Evolutionary conservation across 1,140 invertebrate genomes (phyloP), one percentile per base, ranked within the genome.

Genomic region (Adoxophyes honmai): DNA sequence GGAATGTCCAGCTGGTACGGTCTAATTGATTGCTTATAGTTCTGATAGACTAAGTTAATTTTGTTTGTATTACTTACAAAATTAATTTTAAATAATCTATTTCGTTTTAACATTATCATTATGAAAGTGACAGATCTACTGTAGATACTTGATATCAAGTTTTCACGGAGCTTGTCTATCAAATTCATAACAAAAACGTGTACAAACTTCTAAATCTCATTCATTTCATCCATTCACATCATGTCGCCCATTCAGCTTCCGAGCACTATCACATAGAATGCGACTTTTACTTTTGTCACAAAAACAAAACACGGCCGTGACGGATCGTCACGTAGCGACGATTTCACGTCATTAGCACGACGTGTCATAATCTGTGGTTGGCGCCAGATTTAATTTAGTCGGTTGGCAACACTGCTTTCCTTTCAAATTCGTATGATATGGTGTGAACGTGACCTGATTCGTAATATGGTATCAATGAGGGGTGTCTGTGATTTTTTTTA

Each of bases 341-440:
- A 84, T 86, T 86, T 79, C 62, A 70, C 61, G 69, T 84, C 81
- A 84, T 84, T 86, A 86, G 57, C 35, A 48, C 34, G 74, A 84
- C 80, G 81, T 86, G 82, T 75, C 60, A 83, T 80, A 76, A 84
- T 82, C 70, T 75, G 73, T 74, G 70, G 66, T 64, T 75, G 81
- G 81, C 82, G 82, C 82, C 82, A 75, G 62, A 73, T 69, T 68
- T 72, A 73, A 81, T 78, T 81, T 77, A 66, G 73, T 56, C 63
- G 59, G 37, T 37, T 60, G 57, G 55, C 56, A 55, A 55, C 62
- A 59, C 58, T 61, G 61, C 55, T 67, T 39, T 14, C 44, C 42
- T 44, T 10, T 48, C 55, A 57, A 37, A 37, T 34, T 57, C 42
- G 9, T 60, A 51, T 59, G 56, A 67, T 63, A 57, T 33, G 28